phyloP scores from a whole-genome alignment of 2,113 vertebrate genomes.

The Pelecanoides urinatrix region DNA sequence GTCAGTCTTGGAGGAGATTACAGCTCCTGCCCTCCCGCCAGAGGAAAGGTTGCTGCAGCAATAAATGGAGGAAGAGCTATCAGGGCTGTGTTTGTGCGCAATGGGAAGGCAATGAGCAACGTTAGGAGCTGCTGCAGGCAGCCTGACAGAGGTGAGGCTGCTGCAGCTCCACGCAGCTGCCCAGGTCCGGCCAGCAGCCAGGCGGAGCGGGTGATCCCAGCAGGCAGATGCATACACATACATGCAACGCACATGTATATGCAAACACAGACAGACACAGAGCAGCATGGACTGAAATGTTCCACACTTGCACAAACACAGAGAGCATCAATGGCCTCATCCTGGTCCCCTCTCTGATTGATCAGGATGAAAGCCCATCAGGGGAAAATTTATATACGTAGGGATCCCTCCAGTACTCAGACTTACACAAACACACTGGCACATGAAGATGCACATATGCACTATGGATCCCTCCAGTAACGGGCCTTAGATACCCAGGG shows the following conservation, averaged over 20 bases:
- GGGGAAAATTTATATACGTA: neutral
- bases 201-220: neutral
- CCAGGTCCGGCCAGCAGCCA: neutral
- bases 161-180: accelerated
- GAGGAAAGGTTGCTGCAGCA: neutral
- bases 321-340: neutral
- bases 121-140: neutral
- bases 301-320: accelerated
- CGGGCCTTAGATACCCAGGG: neutral
- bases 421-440: neutral
- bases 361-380: neutral
- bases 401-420: neutral
- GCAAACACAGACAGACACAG: neutral
- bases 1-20: neutral
- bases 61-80: neutral
- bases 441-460: neutral
- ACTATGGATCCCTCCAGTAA: neutral
- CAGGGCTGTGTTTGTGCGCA: neutral
- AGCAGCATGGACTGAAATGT: neutral
- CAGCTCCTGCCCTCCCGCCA: neutral
- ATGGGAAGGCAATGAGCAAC: accelerated
- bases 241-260: too few species aligned
- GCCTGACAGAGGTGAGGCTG: neutral
- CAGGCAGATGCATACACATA: accelerated
- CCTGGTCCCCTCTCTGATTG: neutral